A percentile compares a stretch with the other conserved stretches of the same genome.
Evolutionary conservation across 2,113 vertebrate species (phyloP).

Genomic region (Miniopterus natalensis): DNA sequence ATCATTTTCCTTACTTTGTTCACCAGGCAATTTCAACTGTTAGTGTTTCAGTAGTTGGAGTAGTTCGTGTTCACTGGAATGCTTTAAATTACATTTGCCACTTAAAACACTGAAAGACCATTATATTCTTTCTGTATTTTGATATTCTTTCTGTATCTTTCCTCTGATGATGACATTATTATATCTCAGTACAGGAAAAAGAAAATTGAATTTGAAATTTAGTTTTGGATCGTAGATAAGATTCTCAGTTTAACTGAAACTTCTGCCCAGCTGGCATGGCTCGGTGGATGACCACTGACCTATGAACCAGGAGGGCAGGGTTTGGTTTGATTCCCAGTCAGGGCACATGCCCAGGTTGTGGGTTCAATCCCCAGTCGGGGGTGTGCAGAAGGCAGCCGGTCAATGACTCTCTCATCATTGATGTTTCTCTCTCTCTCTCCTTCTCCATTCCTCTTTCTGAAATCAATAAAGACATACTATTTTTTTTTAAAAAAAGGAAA

Average conservation of each 20-base stretch:
- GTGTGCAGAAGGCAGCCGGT: too few species aligned
- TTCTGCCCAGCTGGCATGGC: neutral
- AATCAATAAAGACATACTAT: too few species aligned
- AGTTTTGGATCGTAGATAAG: neutral
- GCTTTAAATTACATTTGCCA: neutral
- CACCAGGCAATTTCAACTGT: neutral
- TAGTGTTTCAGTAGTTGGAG: neutral
- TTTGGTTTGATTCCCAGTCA: too few species aligned
- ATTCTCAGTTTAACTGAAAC: conserved; percentile 19
- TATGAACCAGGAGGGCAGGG: too few species aligned
- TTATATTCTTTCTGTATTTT: conserved; percentile 17
- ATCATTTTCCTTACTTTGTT: neutral
- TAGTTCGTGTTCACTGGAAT: neutral
- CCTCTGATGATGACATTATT: conserved; percentile 20
- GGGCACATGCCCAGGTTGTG: too few species aligned
- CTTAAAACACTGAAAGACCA: neutral
- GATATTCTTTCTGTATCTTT: neutral
- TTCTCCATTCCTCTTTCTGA: too few species aligned
- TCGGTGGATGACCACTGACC: too few species aligned
- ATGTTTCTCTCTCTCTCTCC: too few species aligned
- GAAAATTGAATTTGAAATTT: conserved; percentile 48
- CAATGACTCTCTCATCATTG: too few species aligned
- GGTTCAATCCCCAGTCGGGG: too few species aligned
- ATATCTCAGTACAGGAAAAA: neutral
- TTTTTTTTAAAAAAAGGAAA: neutral